Evolutionary conservation across 2,797 vertebrate genomes (phyloP), one percentile per base, ranked within the genome.

Genomic region (Protonibea diacanthus): DNA sequence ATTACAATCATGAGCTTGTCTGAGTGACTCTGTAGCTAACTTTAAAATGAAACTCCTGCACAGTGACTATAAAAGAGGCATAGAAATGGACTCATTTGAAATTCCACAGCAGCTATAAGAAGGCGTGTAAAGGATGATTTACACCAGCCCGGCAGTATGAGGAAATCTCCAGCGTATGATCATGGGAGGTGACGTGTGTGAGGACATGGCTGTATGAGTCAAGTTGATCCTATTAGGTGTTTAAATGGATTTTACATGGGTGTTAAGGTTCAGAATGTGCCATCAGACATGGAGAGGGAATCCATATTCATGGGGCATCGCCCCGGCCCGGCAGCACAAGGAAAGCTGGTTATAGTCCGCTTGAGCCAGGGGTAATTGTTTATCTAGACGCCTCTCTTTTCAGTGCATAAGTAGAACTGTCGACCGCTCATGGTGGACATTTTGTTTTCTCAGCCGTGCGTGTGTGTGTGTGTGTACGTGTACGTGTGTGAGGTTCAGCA

Each of bases 171-270:
- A 8, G 60, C 20, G 17, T 67, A 55, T 56, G 83, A 88, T 87
- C 67, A 78, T 78, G 83, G 74, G 86, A 90, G 84, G 85, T 90
- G 92, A 86, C 91, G 71, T 81, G 83, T 86, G 87, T 84, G 87
- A 91, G 77, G 81, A 86, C 77, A 57, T 52, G 86, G 84, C 85
- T 88, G 84, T 72, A 76, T 83, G 90, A 91, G 86, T 91, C 89
- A 77, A 91, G 86, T 87, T 94, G 93, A 95, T 95, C 93, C 94
- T 93, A 93, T 95, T 95, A 95, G 78, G 81, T 87, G 87, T 90
- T 92, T 90, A 93, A 95, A 93, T 94, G 93, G 94, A 95, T 94
- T 95, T 93, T 89, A 87, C 94, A 95, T 86, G 93, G 93, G 83
- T 92, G 93, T 95, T 94, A 92, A 71, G 89, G 88, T 90, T 92